A percentile compares a stretch with the other conserved stretches of the same genome.
These are phyloP conservation scores for Callithrix jacchus DNA, from an alignment of 2,113 vertebrate genomes.

Conservation along the genomic window DNA sequence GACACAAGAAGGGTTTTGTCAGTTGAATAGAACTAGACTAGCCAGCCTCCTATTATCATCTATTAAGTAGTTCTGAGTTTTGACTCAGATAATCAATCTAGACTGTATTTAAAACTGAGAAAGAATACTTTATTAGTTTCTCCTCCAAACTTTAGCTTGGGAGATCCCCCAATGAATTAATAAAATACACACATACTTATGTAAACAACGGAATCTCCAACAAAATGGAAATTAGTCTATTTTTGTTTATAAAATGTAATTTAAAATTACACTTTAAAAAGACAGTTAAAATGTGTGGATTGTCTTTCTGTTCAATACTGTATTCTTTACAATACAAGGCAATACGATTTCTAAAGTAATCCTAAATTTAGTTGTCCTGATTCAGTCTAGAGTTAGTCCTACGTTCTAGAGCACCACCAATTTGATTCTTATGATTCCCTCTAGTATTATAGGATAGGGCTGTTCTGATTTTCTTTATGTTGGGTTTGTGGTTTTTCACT, in stretches of 20 bases:
- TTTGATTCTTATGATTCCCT: background rate
- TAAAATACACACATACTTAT: background rate
- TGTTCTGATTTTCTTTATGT: background rate
- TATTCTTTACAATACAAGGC: background rate
- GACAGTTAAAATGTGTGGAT: background rate
- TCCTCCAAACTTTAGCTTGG: background rate
- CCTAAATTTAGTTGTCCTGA: background rate
- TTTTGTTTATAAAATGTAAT: background rate
- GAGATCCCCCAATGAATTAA: background rate
- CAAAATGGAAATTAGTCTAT: background rate
- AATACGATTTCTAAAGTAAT: background rate
- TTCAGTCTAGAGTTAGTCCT: background rate
- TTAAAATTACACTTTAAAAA: background rate
- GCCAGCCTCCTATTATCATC: background rate
- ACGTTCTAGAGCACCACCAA: background rate
- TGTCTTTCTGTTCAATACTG: background rate
- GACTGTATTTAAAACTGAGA: background rate
- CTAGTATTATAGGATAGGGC: background rate
- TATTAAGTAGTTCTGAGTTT: background rate
- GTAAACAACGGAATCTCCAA: background rate
- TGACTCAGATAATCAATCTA: background rate
- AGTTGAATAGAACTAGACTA: background rate
- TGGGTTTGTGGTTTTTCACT: background rate
- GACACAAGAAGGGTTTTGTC: background rate
- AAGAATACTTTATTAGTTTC: background rate